phyloP scores from a whole-genome alignment of 2,113 vertebrate genomes.

The Vanacampus margaritifer region DNA sequence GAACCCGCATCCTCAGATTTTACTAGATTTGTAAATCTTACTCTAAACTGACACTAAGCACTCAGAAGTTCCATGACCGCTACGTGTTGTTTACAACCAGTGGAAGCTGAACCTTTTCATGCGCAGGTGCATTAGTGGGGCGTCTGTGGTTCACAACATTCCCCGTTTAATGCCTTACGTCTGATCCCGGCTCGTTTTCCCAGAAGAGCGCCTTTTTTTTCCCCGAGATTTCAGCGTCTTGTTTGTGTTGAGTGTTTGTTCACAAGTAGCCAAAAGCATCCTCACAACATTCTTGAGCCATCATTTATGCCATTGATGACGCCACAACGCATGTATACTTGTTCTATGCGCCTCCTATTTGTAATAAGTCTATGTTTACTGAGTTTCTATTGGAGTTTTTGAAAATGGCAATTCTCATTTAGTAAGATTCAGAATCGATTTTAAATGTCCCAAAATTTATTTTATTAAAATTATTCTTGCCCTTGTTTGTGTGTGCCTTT shows the following conservation, averaged over 20 bases:
- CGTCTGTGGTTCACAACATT: constrained; percentile 19
- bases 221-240: not conserved
- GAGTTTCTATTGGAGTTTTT: not conserved
- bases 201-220: not conserved
- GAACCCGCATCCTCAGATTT: not conserved
- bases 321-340: not conserved
- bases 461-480: too few species aligned
- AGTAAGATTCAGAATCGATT: too few species aligned
- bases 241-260: not conserved
- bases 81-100: constrained; percentile 29
- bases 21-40: too few species aligned
- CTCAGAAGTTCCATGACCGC: constrained; percentile 18
- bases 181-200: constrained; percentile 8
- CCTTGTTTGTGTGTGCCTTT: too few species aligned
- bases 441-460: too few species aligned
- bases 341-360: not conserved
- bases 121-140: constrained; percentile 16
- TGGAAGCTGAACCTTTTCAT: constrained; percentile 23
- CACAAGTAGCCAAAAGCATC: constrained; percentile 9
- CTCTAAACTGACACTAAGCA: not conserved
- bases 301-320: not conserved
- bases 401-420: too few species aligned
- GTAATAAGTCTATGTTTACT: not conserved
- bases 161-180: constrained; percentile 16
- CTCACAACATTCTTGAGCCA: constrained; percentile 3